Base-by-base conservation (phyloP, 2,113 vertebrate species). In the Thalassarche chlororhynchos region DNA sequence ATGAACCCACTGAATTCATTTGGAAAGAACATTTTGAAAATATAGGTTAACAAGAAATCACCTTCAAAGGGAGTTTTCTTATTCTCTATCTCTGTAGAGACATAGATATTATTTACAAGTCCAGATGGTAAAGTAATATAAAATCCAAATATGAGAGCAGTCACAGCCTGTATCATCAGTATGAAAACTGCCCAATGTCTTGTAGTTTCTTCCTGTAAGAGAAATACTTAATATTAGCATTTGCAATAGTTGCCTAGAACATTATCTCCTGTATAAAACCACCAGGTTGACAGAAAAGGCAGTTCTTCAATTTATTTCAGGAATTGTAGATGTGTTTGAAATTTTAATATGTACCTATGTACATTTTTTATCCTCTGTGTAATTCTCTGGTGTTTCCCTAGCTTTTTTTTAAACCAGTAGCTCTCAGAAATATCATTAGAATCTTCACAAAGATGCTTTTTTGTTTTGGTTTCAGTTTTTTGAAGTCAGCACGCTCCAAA, bases 371-470 rank as follows among this genome's bases (percentile, higher is more conserved):
- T 55, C 17, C 9, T 86, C 34, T 64, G 4, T 69, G 4, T 66
- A 90, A 66, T 70, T 57, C 49, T 70, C 29, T 70, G 10, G 14
- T 74, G 78, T 78, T 86, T 80, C 28, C 17, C 32, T 62, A 47
- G 19, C 2, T 24, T 17, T 46, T 75, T 62, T 47, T n/a, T 6
- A 75, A 92, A 34, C 5, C 0, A 0, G 18, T 61, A 52, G 2
- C 5, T 84, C 23, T 42, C 40, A 70, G 31, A 90, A 69, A 55
- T 55, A 42, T 34, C 20, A 29, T 17, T 5, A n/a, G 16, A 84
- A 79, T 54, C 31, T 90, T 84, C 17, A 61, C 15, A 72, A 80
- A 89, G 5, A 6, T 0, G 0, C 1, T 29, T 18, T 60, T 83
- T 52, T 38, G 1, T 20, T 95, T 84, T 36, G 9, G 5, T 47